Conservation (phyloP, 2,797 vertebrate species). For the Crax fasciolata region DNA sequence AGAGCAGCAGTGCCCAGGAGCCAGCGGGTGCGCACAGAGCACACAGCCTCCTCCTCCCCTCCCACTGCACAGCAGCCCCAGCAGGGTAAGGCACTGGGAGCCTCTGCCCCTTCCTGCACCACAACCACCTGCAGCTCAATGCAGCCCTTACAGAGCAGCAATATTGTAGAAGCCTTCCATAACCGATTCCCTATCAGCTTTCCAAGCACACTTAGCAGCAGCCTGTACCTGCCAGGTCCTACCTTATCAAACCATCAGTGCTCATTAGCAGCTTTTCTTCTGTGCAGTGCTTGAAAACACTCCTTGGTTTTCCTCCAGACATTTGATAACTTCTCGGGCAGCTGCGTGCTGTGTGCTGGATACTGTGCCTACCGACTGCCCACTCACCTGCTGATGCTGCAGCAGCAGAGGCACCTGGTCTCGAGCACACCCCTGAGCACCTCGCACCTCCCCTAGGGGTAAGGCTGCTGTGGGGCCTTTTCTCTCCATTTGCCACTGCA, state of each 20-base stretch:
- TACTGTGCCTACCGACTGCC: neutral
- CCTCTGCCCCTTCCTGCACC: neutral
- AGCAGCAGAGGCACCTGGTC: neutral
- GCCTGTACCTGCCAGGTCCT: too few relatives aligned
- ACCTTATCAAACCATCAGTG: neutral
- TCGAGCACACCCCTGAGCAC: neutral
- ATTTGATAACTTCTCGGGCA: neutral
- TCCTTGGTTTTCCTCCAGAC: neutral
- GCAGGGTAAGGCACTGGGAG: too few relatives aligned
- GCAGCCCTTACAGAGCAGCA: neutral
- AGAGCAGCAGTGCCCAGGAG: neutral
- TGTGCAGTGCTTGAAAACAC: neutral
- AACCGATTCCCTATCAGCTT: neutral
- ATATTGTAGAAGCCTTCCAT: neutral
- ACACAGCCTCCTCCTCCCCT: too few relatives aligned
- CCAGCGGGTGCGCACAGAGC: fast-evolving
- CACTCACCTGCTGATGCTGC: neutral
- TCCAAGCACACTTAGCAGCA: neutral
- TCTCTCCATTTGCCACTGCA: neutral
- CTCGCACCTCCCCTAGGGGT: neutral
- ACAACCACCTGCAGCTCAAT: neutral
- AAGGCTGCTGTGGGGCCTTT: neutral
- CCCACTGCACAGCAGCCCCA: too few relatives aligned
- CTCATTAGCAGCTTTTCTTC: neutral
- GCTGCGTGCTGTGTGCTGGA: neutral